Base-by-base conservation (phyloP, 2,888 invertebrate genomes). In the Cylloceria caligata region DNA sequence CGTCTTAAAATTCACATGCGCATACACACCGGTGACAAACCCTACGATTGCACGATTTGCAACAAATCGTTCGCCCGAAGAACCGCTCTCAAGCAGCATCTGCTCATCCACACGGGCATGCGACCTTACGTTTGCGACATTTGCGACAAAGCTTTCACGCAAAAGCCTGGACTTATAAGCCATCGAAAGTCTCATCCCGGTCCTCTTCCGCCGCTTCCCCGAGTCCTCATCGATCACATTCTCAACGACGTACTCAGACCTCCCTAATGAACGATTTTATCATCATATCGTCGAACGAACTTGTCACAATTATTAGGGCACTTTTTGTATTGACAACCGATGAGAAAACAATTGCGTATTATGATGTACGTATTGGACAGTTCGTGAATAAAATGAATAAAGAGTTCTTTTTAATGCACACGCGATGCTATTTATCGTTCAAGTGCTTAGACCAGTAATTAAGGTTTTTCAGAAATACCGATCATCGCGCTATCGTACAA, bases 131-230 rank as follows among this genome's bases (percentile, higher is more conserved):
- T 91, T 0, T 92, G 92, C 78, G 92, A 92, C 62, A 91, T 92
- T 27, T 92, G 92, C 36, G 92, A 91, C 2, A 92, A 92, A 42
- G 89, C 92, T 1, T 92, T 92, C 74, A 92, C 92, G 0, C 92
- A 92, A 76, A 91, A 91, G 34, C 92, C 92, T 0, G 92, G 92
- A 36, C 81, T 92, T 36, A 92, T 92, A 77, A 92, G 92, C 47
- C 92, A 92, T 64, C 86, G 92, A 9, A 92, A 92, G 42, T 91
- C 90, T 13, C 92, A 92, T 86, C 92, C 92, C 0, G 92, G 92
- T 24, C 85, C 88, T 0, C 92, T 92, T 79, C 92, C 92, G 1
- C 92, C 92, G 0, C 75, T 92, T 21, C 92, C 92, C 0, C 87
- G 91, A 42, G 90, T 92, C n/a, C n/a, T 89, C 55, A 92, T 92